Evolutionary conservation across 2,888 invertebrate species (phyloP).

Genomic region (Dermolepida albohirtum): DNA sequence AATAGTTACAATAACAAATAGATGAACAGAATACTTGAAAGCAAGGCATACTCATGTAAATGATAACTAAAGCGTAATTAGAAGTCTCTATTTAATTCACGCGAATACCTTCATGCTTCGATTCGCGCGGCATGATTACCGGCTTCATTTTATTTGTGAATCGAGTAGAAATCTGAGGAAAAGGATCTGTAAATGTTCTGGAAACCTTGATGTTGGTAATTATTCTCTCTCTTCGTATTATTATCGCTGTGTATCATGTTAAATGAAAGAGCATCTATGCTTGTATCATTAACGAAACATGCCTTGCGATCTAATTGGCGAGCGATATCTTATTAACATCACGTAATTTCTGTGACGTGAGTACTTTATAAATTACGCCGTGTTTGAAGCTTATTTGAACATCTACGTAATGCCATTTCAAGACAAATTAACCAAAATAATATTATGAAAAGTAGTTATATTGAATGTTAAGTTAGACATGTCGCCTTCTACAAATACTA

Average conservation of each 20-base stretch:
- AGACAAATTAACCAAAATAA: too few relatives aligned
- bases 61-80: too few relatives aligned
- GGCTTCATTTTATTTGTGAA: not conserved
- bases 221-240: not conserved
- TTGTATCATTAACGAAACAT: constrained; percentile 6
- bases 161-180: constrained; percentile 1
- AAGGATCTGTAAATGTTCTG: not conserved
- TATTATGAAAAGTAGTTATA: too few relatives aligned
- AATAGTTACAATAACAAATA: too few relatives aligned
- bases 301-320: not conserved
- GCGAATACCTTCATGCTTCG: not conserved
- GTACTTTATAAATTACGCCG: too few relatives aligned
- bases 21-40: too few relatives aligned
- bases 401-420: too few relatives aligned
- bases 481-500: too few relatives aligned
- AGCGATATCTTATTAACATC: constrained; percentile 3
- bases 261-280: constrained; percentile 13
- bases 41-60: too few relatives aligned
- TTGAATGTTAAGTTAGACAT: too few relatives aligned
- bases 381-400: too few relatives aligned
- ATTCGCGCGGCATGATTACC: not conserved
- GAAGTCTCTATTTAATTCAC: too few relatives aligned
- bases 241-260: constrained; percentile 3
- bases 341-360: not conserved
- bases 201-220: constrained; percentile 22